Conservation (phyloP, 2,888 invertebrate genomes). For the Eucera pruinosa region DNA sequence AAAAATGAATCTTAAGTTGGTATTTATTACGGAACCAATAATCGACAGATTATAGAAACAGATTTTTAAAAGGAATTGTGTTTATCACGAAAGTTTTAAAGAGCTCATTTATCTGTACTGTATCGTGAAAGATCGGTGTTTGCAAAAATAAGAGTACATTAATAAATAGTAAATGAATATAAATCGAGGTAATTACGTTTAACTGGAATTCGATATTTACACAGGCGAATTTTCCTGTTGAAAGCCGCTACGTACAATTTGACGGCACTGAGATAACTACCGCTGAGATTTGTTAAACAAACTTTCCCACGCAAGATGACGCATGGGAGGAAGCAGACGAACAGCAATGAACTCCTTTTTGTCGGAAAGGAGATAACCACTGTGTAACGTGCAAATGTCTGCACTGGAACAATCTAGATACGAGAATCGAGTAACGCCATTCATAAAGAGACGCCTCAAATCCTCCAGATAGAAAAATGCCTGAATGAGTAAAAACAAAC, state of each 20-base stretch:
- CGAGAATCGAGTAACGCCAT: slow-evolving; percentile 41
- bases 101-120: neutral
- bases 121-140: neutral
- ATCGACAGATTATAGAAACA: neutral
- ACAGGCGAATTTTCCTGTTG: slow-evolving; percentile 23
- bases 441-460: slow-evolving; percentile 42
- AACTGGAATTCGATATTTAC: slow-evolving; percentile 16
- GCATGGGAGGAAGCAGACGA: slow-evolving; percentile 58
- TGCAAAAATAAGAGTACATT: neutral
- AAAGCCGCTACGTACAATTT: slow-evolving; percentile 15
- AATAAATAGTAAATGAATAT: slow-evolving; percentile 8
- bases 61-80: too few species aligned
- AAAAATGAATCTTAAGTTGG: too few species aligned
- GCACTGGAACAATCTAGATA: slow-evolving; percentile 47
- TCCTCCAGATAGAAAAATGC: slow-evolving; percentile 3
- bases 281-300: slow-evolving; percentile 58
- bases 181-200: neutral
- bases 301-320: slow-evolving; percentile 67
- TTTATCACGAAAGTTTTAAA: neutral
- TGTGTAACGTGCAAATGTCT: slow-evolving; percentile 43
- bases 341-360: slow-evolving; percentile 56
- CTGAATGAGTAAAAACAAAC: neutral
- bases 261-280: slow-evolving; percentile 44
- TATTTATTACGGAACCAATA: too few species aligned
- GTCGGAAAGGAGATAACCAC: slow-evolving; percentile 54